Evolutionary conservation across 2,888 invertebrate genomes (phyloP), one percentile per base, ranked within the genome.

Genomic region (Drosophila demipolita): DNA sequence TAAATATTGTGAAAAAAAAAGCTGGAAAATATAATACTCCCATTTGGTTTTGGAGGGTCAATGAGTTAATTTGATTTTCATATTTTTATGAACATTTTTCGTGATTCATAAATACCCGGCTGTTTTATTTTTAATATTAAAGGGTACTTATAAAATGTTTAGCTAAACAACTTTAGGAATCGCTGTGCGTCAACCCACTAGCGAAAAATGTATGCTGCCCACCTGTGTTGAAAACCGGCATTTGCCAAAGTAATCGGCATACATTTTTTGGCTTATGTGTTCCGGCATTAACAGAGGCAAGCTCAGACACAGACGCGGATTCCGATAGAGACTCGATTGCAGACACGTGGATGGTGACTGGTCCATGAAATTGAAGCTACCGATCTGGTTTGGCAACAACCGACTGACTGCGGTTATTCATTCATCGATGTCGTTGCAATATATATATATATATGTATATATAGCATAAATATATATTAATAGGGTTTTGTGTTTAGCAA

Each of bases 181-280:
- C 38, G 48, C 57, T 49, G 38, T 40, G 26, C 20, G 38, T 35
- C 53, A 58, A 42, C 64, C 66, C 61, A 78, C 61, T 45, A 71
- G 45, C 57, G 15, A 53, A 54, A 55, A 36, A 32, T 58, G 32
- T 49, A 15, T n/a, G 35, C 75, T 80, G 78, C 87, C 86, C 84
- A 89, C 86, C 80, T 82, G 86, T 73, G 83, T 38, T 75, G 71
- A 68, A 75, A 83, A 64, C 74, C 75, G 75, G 81, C 80, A 72
- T 69, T 40, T 53, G 66, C 66, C 73, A 66, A 68, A 82, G 77
- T 71, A 73, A 73, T 79, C 79, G 88, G 83, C 87, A 80, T 76
- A 86, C 84, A 89, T 89, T 83, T 87, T 85, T 83, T 78, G 80
- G 69, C 83, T 77, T 80, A 80, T 59, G 75, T 87, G 85, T 89